Evolutionary conservation across 1,140 invertebrate species (phyloP).

Genomic region (Eupristina koningsbergeri): DNA sequence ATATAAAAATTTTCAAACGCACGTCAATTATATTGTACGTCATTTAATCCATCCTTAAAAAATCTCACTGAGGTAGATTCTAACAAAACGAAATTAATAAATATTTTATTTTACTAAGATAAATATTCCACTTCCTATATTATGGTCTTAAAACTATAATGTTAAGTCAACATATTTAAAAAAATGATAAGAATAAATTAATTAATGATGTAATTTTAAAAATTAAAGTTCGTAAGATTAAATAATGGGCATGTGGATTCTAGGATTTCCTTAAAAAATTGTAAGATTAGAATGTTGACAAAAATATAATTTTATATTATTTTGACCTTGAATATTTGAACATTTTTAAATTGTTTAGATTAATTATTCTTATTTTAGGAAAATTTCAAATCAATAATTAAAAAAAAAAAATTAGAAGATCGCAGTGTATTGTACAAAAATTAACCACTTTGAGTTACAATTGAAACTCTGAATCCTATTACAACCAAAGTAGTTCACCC

Average conservation of each 20-base stretch:
- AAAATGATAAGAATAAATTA: neutral
- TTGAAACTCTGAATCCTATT: neutral
- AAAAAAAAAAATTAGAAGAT: too few relatives aligned
- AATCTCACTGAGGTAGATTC: neutral
- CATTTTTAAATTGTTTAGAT: too few relatives aligned
- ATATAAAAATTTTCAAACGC: constrained; percentile 6
- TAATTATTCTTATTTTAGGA: too few relatives aligned
- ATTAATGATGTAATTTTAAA: too few relatives aligned
- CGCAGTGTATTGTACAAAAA: neutral
- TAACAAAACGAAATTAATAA: neutral
- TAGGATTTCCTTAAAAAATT: too few relatives aligned
- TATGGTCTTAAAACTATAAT: neutral
- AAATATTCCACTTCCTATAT: neutral
- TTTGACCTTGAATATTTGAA: too few relatives aligned
- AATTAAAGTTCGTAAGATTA: too few relatives aligned
- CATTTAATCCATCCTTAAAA: neutral
- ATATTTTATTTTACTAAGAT: neutral
- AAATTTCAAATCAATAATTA: too few relatives aligned
- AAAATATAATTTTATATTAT: too few relatives aligned
- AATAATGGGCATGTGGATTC: too few relatives aligned
- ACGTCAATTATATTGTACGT: constrained; percentile 15
- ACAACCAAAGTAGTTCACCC: neutral
- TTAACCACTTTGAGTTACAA: neutral
- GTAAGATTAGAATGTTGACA: too few relatives aligned
- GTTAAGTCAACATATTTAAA: neutral